Base-by-base conservation (phyloP, 2,113 vertebrate genomes). In the Microtus pennsylvanicus region DNA sequence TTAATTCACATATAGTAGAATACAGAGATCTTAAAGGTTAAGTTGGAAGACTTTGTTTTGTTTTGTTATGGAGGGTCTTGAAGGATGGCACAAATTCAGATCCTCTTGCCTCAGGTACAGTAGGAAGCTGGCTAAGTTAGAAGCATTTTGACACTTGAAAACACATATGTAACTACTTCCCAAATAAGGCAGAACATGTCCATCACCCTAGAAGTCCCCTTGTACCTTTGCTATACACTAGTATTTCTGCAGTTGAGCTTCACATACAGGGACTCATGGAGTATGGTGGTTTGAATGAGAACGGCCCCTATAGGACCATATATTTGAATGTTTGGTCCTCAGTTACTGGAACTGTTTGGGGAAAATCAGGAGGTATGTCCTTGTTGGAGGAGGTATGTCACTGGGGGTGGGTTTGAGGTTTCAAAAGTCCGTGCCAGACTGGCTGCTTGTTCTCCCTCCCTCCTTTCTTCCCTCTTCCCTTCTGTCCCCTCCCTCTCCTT, bases 1-100 rank as follows among this genome's bases (percentile, higher is more conserved):
- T 42, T 72, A 90, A 94, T 93, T 91, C 92, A 63, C 24, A 76
- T 33, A 38, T 22, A 92, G 52, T 70, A 87, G 88, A 92, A 75
- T 63, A 42, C 1, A 26, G 42, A 80, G 58, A 55, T 91, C 65
- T 91, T 76, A 72, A 70, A 65, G 1, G 16, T 90, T 94, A 74
- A 65, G 26, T 61, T 82, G 35, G 33, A n/a, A 82, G 80, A 58
- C 35, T 82, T 58, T 42, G n/a, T 42, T 83, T 61, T 83, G 80
- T 63, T 83, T 61, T 63, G 80, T n/a, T n/a, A 30, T 26, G 28
- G 16, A 28, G 38, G 82, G 14, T 42, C 26, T 30, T 63, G 24
- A 38, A 63, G 24, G 55, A 38, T 63, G 12, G 21, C 21, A 61
- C 55, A 58, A 24, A 38, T 38, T 63, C n/a, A 61, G 16, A 80